A percentile compares a stretch with the other conserved stretches of the same genome.
phyloP scores from a whole-genome alignment of 2,888 invertebrate species.

The Chorisops tibialis region DNA sequence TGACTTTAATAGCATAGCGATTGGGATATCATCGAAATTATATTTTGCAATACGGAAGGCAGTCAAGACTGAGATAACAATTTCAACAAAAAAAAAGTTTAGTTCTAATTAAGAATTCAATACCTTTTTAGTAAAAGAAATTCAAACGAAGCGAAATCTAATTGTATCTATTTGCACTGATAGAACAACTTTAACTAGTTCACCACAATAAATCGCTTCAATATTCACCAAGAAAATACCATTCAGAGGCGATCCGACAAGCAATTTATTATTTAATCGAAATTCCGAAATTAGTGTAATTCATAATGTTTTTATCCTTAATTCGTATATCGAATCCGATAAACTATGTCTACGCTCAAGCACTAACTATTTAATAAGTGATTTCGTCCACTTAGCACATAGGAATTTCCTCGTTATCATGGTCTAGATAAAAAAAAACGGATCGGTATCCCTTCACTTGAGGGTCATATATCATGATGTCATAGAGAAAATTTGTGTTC shows the following conservation, averaged over 20 bases:
- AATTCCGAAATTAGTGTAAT: neutral
- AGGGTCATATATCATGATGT: neutral
- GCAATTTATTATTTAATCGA: neutral
- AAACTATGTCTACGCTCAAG: neutral
- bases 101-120: no score
- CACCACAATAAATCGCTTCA: neutral
- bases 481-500: neutral
- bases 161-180: no score
- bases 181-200: neutral
- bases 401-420: slow-evolving; percentile 4
- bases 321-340: neutral
- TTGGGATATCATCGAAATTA: no score
- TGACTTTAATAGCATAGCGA: no score
- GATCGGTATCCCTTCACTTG: neutral
- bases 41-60: no score
- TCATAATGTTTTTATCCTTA: neutral
- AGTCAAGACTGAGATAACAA: no score
- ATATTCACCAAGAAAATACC: neutral
- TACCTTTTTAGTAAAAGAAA: no score
- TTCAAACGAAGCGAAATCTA: no score
- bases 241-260: neutral
- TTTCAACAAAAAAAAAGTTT: no score
- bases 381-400: slow-evolving; percentile 2
- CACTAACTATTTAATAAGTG: neutral
- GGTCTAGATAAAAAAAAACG: neutral